phyloP scores from a whole-genome alignment of 1,140 invertebrate genomes.

The Drosophila mojavensis region DNA sequence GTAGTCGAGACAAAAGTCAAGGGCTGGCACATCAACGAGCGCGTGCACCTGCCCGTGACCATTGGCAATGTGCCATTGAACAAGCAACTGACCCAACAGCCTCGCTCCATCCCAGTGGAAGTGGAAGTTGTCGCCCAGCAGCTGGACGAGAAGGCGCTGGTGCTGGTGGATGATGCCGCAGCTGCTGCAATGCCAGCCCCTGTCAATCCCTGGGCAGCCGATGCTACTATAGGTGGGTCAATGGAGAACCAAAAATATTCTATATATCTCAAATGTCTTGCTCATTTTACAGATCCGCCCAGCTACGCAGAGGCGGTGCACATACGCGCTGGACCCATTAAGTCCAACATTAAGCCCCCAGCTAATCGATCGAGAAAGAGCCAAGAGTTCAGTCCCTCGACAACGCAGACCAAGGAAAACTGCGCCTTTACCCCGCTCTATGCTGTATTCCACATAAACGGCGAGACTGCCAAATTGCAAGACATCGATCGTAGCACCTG shows the following conservation, averaged over 20 bases:
- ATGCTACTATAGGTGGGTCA: conserved; percentile 50
- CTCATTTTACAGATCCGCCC: conserved; percentile 46
- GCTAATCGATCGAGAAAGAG: not conserved
- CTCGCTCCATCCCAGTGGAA: conserved; percentile 24
- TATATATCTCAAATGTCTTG: not conserved
- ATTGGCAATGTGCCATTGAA: conserved; percentile 86
- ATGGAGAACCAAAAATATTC: too few relatives aligned
- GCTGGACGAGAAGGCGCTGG: conserved; percentile 54
- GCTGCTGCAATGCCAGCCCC: not conserved
- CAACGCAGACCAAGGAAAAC: conserved; percentile 4
- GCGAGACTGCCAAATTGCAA: conserved; percentile 19
- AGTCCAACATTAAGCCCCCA: not conserved
- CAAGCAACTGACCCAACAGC: conserved; percentile 39
- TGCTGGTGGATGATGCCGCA: conserved; percentile 35
- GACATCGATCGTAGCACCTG: conserved; percentile 48
- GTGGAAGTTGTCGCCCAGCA: conserved; percentile 45
- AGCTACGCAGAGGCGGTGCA: conserved; percentile 60
- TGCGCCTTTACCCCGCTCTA: conserved; percentile 56
- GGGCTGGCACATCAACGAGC: conserved; percentile 84
- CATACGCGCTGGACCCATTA: conserved; percentile 21
- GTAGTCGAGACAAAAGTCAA: conserved; percentile 85
- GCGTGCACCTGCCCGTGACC: conserved; percentile 84
- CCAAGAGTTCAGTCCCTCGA: conserved; percentile 4
- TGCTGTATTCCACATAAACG: conserved; percentile 62
- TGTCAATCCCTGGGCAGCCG: conserved; percentile 51